phyloP scores from a whole-genome alignment of 2,113 vertebrate genomes.

The Arothron firmamentum region DNA sequence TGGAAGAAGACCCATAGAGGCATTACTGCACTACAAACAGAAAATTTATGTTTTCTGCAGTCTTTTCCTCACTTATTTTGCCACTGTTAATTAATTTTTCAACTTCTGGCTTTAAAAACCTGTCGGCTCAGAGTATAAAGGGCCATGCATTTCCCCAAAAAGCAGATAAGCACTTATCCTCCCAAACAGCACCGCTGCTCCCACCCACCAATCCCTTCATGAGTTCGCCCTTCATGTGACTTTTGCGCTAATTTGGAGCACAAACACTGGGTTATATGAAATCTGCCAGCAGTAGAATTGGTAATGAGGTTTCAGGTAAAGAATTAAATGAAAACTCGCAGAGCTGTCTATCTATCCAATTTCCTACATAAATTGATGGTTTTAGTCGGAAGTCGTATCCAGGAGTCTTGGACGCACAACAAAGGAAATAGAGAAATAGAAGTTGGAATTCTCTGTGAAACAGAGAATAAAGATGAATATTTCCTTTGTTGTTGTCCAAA shows the following conservation, averaged over 20 bases:
- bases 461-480: constrained; percentile 2
- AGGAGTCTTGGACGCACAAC: not conserved
- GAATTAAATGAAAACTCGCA: constrained; percentile 22
- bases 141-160: constrained; percentile 23
- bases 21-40: not conserved
- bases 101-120: constrained; percentile 21
- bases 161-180: constrained; percentile 29
- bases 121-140: constrained; percentile 28
- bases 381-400: not conserved
- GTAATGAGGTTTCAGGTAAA: constrained; percentile 47
- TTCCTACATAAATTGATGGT: not conserved
- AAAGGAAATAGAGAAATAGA: not conserved
- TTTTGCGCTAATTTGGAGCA: constrained; percentile 55
- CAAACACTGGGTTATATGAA: constrained; percentile 42
- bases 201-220: constrained; percentile 29
- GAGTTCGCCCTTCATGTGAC: constrained; percentile 52
- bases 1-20: not conserved
- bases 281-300: constrained; percentile 37
- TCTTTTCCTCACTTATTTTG: constrained; percentile 7
- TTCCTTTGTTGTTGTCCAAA: constrained; percentile 20
- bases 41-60: not conserved
- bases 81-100: constrained; percentile 39
- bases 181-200: constrained; percentile 25
- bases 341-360: constrained; percentile 6
- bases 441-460: constrained; percentile 13